Conservation (phyloP, 2,888 invertebrate species). For the Muschampia plurimacula region DNA sequence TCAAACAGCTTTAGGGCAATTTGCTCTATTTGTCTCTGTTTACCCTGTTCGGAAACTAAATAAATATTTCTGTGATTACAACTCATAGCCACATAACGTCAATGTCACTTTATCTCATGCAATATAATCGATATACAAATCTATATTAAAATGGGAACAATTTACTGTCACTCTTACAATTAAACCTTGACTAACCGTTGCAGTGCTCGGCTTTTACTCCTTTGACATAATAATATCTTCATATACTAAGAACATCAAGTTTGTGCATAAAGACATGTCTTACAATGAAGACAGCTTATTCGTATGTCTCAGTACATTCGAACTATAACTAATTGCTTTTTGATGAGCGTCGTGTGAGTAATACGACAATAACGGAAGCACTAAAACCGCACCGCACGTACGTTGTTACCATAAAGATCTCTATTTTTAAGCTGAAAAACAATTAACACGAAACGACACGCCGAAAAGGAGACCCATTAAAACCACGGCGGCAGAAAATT, state of each 20-base stretch:
- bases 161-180: background rate
- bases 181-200: background rate
- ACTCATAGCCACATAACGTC: no score
- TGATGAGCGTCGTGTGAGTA: slow-evolving; percentile 70
- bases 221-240: background rate
- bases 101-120: no score
- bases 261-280: slow-evolving; percentile 1
- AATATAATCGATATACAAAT: no score
- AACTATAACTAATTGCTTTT: slow-evolving; percentile 71
- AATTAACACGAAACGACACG: slow-evolving; percentile 21
- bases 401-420: slow-evolving; percentile 40
- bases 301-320: slow-evolving; percentile 62
- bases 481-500: slow-evolving; percentile 8
- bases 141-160: no score
- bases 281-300: slow-evolving; percentile 33
- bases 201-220: background rate
- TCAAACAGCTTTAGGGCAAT: no score
- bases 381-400: slow-evolving; percentile 49
- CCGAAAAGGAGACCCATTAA: slow-evolving; percentile 15
- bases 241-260: background rate
- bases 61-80: no score
- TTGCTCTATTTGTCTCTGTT: no score
- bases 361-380: slow-evolving; percentile 62
- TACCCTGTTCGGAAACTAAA: no score
- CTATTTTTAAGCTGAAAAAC: slow-evolving; percentile 31